Percentiles rank a stretch among this genome's conserved stretches.
These are phyloP conservation scores for Dreissena polymorpha DNA, from an alignment of 1,140 invertebrate genomes.

Conservation along the genomic window DNA sequence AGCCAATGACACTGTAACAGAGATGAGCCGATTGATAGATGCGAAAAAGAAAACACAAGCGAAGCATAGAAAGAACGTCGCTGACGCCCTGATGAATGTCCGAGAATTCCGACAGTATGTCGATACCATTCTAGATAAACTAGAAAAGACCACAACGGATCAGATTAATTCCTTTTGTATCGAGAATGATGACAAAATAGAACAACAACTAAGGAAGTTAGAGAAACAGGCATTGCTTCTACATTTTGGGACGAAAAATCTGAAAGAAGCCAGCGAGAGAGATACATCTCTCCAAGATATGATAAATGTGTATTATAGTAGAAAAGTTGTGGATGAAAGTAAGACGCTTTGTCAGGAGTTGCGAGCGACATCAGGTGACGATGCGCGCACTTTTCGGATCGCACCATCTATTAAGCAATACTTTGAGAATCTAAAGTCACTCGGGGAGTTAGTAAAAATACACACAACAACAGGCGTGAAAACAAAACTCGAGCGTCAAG, in stretches of 20 bases:
- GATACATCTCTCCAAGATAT: neutral
- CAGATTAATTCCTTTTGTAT: constrained; percentile 40
- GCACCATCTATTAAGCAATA: constrained; percentile 8
- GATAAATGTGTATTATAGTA: neutral
- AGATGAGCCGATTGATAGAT: neutral
- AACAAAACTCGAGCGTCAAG: too few relatives aligned
- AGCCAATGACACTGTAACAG: neutral
- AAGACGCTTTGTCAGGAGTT: neutral
- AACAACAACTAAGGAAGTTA: constrained; percentile 6
- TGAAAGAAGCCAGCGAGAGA: too few relatives aligned
- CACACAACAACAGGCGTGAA: too few relatives aligned
- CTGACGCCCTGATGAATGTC: constrained; percentile 5
- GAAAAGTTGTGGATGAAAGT: neutral
- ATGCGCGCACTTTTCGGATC: too few relatives aligned
- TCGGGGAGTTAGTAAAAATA: neutral
- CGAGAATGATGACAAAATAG: constrained; percentile 16
- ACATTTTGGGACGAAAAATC: neutral
- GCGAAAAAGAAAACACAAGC: constrained; percentile 6
- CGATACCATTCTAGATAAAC: constrained; percentile 14
- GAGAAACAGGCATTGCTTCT: constrained; percentile 2
- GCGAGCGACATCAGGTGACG: neutral
- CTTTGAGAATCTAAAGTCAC: neutral
- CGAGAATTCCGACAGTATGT: constrained; percentile 25
- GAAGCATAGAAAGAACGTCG: neutral
- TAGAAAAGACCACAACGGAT: constrained; percentile 25